Conservation (phyloP, 1,140 invertebrate genomes). For the Thalassaphorura encarpata region DNA sequence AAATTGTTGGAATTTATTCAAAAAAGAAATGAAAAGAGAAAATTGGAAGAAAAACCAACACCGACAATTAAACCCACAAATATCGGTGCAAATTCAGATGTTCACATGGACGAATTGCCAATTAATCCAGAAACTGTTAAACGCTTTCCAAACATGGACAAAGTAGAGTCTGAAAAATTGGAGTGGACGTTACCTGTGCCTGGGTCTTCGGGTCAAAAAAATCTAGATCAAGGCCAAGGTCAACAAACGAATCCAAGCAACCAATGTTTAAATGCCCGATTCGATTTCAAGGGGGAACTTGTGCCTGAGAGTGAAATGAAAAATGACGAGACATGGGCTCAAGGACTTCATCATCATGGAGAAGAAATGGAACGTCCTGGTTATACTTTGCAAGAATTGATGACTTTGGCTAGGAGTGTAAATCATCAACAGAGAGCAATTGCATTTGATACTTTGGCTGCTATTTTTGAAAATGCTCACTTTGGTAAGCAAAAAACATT, state of each 20-base stretch:
- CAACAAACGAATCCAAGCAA: no score
- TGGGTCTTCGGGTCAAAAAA: conserved; percentile 37
- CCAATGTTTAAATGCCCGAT: conserved; percentile 54
- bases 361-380: conserved; percentile 81
- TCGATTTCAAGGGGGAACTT: conserved; percentile 50
- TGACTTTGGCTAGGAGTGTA: conserved; percentile 58
- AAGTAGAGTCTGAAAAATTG: conserved; percentile 68
- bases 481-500: no score
- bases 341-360: conserved; percentile 78
- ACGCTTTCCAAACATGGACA: conserved; percentile 71
- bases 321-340: conserved; percentile 48
- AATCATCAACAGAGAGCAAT: conserved; percentile 64
- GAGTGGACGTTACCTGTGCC: conserved; percentile 68
- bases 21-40: conserved; percentile 38
- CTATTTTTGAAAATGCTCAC: conserved; percentile 62
- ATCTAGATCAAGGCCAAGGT: not conserved
- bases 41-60: conserved; percentile 33
- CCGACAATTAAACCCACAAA: conserved; percentile 33
- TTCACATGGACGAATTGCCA: conserved; percentile 35
- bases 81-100: conserved; percentile 26
- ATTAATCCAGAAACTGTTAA: conserved; percentile 50
- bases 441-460: conserved; percentile 63
- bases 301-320: conserved; percentile 56
- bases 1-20: conserved; percentile 52
- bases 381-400: conserved; percentile 75